Conservation (phyloP, 1,140 invertebrate species). For the Lordiphosa mommai region DNA sequence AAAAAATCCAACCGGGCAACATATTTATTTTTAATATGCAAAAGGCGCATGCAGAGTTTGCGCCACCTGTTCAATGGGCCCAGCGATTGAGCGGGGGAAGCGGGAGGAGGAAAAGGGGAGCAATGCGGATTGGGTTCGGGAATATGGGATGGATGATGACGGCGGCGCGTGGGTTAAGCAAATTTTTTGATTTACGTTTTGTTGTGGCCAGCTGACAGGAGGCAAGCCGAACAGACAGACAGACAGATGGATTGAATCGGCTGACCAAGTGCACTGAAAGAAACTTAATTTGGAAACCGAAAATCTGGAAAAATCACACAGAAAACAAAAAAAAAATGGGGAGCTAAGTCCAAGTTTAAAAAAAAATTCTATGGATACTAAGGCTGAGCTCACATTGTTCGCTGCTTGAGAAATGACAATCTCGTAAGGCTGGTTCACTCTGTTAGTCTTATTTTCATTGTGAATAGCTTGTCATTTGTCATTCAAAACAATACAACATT, state of each 20-base stretch:
- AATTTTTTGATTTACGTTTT: slow-evolving; percentile 71
- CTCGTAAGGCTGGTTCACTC: no score
- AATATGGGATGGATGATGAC: neutral
- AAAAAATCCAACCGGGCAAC: slow-evolving; percentile 9
- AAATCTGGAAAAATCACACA: no score
- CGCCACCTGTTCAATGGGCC: slow-evolving; percentile 26
- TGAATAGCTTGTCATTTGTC: no score
- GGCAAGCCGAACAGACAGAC: slow-evolving; percentile 11
- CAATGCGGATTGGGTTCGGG: neutral
- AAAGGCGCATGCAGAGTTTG: slow-evolving; percentile 9
- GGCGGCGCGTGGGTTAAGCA: slow-evolving; percentile 62
- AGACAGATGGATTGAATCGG: slow-evolving; percentile 20
- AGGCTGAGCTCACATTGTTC: no score
- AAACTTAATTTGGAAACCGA: no score
- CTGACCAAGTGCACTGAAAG: neutral
- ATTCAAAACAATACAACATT: no score
- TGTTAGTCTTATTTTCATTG: no score
- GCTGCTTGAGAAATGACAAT: no score
- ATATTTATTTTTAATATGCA: slow-evolving; percentile 16
- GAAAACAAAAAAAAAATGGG: no score
- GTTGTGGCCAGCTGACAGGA: slow-evolving; percentile 47
- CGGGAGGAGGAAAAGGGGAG: neutral
- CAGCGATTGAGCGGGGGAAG: no score
- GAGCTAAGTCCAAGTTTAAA: no score
- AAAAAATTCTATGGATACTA: no score